Percentiles rank a stretch among this genome's conserved stretches.
These are phyloP conservation scores for Euzophera pinguis DNA, from an alignment of 2,888 invertebrate genomes.

Conservation along the genomic window DNA sequence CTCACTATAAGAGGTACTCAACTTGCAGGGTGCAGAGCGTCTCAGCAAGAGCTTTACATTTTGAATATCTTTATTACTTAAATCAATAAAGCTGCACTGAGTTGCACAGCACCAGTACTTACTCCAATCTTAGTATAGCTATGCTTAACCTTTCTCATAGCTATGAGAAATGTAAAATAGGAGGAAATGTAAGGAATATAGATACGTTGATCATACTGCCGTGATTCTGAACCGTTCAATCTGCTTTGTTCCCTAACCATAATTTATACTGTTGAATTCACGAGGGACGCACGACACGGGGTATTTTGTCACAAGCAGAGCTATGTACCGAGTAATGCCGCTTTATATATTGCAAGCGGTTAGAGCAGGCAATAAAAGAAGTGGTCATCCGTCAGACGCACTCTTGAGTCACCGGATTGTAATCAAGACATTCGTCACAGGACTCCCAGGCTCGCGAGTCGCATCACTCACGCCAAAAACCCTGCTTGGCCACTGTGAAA, in stretches of 20 bases:
- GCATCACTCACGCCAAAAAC: slow-evolving; percentile 44
- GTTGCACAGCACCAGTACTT: not conserved
- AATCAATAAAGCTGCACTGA: not conserved
- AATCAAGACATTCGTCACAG: slow-evolving; percentile 65
- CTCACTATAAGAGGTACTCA: not conserved
- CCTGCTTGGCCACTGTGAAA: slow-evolving; percentile 34
- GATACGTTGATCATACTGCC: not conserved
- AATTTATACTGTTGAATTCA: slow-evolving; percentile 12
- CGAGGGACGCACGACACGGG: slow-evolving; percentile 16
- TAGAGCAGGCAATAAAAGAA: slow-evolving; percentile 51
- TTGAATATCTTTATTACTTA: not conserved
- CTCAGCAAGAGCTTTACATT: slow-evolving; percentile 6
- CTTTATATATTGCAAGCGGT: slow-evolving; percentile 46
- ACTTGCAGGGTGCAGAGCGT: not conserved
- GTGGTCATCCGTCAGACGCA: slow-evolving; percentile 59
- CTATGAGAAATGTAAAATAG: too few species aligned
- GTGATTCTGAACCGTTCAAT: slow-evolving; percentile 4
- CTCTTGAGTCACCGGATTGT: slow-evolving; percentile 57
- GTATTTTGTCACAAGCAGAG: slow-evolving; percentile 31
- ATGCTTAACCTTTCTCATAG: too few species aligned
- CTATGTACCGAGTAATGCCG: slow-evolving; percentile 32
- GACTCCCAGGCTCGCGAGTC: slow-evolving; percentile 25
- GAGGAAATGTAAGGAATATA: too few species aligned
- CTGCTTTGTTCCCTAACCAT: not conserved
- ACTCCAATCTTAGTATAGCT: too few species aligned